Conservation (phyloP, 2,113 vertebrate genomes). For the Vidua macroura region DNA sequence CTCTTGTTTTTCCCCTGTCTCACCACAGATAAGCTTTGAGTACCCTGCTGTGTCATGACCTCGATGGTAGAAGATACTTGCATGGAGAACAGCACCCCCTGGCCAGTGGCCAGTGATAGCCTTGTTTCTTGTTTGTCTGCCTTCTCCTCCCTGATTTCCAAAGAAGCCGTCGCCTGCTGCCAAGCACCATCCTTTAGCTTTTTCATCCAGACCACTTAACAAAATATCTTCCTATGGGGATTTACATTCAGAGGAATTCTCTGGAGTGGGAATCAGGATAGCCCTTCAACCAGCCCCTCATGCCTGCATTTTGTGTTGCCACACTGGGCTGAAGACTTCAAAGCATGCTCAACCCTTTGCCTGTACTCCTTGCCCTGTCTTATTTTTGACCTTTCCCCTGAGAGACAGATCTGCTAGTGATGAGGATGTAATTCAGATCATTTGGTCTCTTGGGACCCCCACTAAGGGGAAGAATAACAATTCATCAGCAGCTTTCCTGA, state of each 20-base stretch:
- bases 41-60: background rate
- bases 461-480: slow-evolving; percentile 15
- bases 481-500: slow-evolving; percentile 1
- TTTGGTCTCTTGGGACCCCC: background rate
- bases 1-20: background rate
- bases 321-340: background rate
- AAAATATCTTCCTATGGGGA: background rate
- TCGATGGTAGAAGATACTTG: background rate
- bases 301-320: fast-evolving
- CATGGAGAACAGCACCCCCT: background rate
- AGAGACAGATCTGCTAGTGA: background rate
- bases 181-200: background rate
- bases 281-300: background rate
- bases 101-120: background rate
- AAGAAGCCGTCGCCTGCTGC: background rate
- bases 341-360: background rate
- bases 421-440: background rate
- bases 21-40: background rate
- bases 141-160: background rate
- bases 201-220: background rate
- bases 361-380: background rate
- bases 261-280: background rate
- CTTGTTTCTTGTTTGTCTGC: background rate
- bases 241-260: background rate
- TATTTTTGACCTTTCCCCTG: slow-evolving; percentile 7